Conservation (phyloP, 2,113 vertebrate species). For the Oreochromis aureus region DNA sequence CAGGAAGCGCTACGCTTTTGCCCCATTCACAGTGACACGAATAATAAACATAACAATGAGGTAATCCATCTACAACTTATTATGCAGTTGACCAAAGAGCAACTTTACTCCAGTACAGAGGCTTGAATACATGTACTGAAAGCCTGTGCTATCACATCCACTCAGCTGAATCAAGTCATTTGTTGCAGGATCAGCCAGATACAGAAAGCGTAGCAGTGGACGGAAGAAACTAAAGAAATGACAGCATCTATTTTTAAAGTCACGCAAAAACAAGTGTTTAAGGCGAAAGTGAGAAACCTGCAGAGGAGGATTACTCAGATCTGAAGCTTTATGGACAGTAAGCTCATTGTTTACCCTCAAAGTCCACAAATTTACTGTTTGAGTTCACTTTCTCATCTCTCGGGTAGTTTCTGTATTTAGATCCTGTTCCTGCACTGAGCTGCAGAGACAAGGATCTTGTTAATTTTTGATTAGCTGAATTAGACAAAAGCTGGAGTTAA, state of each 20-base stretch:
- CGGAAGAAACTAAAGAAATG: neutral
- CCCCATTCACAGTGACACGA: conserved; percentile 37
- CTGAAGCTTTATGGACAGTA: neutral
- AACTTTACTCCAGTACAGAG: neutral
- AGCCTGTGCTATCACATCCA: neutral
- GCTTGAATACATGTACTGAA: neutral
- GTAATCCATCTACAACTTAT: neutral
- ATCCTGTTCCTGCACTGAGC: neutral
- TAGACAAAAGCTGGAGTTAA: neutral
- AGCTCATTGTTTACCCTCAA: neutral
- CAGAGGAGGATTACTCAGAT: neutral
- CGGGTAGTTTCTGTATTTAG: neutral
- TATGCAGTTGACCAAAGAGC: neutral
- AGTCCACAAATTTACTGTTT: neutral
- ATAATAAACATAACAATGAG: conserved; percentile 60
- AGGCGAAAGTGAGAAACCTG: neutral
- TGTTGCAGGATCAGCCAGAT: neutral
- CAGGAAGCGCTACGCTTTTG: conserved; percentile 52
- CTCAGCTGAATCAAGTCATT: neutral
- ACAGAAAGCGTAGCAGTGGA: neutral
- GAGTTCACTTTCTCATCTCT: neutral
- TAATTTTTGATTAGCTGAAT: neutral
- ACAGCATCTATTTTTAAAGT: neutral
- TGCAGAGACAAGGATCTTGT: neutral
- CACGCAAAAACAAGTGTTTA: neutral